Evolutionary conservation across 2,888 invertebrate species (phyloP).

Genomic region (Amiota mariae): DNA sequence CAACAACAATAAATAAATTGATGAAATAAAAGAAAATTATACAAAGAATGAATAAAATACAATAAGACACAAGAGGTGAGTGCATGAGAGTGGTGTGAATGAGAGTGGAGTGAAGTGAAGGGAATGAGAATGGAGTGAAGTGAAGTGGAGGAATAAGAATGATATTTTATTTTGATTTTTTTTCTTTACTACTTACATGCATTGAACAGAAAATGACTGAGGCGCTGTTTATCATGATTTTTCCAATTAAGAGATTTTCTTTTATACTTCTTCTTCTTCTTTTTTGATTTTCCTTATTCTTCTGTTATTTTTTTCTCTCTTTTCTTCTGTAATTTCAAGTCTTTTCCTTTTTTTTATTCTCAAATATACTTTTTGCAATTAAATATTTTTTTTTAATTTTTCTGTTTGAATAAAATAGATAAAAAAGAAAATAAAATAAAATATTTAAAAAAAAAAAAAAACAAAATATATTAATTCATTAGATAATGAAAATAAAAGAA

Average conservation of each 20-base stretch:
- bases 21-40: too few relatives aligned
- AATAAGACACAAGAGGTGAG: too few relatives aligned
- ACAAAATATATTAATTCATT: too few relatives aligned
- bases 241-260: conserved; percentile 47
- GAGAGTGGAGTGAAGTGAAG: too few relatives aligned
- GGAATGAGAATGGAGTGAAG: too few relatives aligned
- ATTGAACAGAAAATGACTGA: conserved; percentile 59
- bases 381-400: background rate
- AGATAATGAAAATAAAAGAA: too few relatives aligned
- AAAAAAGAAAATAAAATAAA: background rate
- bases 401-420: background rate
- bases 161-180: too few relatives aligned
- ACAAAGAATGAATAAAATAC: too few relatives aligned
- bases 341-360: background rate
- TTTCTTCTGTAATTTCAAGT: background rate
- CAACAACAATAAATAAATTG: too few relatives aligned
- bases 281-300: conserved; percentile 1
- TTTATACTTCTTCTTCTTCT: background rate
- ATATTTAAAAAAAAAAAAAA: too few relatives aligned
- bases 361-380: background rate
- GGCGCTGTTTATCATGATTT: conserved; percentile 62
- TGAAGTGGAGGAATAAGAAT: too few relatives aligned
- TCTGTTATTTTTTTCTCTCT: background rate
- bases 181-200: conserved; percentile 61
- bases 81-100: too few relatives aligned